phyloP scores from a whole-genome alignment of 2,113 vertebrate species.

The Microtus montanus region DNA sequence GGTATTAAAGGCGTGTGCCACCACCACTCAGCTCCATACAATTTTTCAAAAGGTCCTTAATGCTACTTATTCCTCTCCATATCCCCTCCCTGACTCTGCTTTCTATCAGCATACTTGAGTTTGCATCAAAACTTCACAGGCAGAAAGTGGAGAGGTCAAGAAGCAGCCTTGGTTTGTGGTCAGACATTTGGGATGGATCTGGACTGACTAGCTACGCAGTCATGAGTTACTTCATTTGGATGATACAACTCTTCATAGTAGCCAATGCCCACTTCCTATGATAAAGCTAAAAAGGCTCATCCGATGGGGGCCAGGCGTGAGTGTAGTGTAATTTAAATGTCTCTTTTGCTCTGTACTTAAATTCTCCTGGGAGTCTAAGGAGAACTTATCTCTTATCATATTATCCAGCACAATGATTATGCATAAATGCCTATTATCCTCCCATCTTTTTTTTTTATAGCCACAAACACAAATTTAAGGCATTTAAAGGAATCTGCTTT shows the following conservation, averaged over 20 bases:
- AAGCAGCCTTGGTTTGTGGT: neutral
- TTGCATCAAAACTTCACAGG: neutral
- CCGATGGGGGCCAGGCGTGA: neutral
- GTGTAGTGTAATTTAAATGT: neutral
- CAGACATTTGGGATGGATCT: neutral
- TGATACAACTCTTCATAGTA: neutral
- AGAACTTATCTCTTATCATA: conserved; percentile 3
- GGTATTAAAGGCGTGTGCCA: too few species aligned
- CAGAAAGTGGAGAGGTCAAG: neutral
- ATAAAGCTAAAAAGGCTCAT: neutral
- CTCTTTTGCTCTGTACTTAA: neutral
- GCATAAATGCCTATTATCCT: neutral
- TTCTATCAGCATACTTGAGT: neutral
- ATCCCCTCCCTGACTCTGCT: neutral
- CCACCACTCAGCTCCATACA: too few species aligned
- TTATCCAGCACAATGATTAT: conserved; percentile 52
- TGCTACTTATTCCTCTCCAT: neutral
- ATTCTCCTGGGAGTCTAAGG: neutral
- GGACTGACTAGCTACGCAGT: neutral
- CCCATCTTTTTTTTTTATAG: neutral
- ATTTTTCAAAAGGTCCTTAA: neutral
- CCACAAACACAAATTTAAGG: conserved; percentile 38
- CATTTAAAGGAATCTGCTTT: neutral
- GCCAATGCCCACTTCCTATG: neutral
- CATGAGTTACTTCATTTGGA: neutral